phyloP scores from a whole-genome alignment of 1,140 invertebrate species.

The Bombus ignitus region DNA sequence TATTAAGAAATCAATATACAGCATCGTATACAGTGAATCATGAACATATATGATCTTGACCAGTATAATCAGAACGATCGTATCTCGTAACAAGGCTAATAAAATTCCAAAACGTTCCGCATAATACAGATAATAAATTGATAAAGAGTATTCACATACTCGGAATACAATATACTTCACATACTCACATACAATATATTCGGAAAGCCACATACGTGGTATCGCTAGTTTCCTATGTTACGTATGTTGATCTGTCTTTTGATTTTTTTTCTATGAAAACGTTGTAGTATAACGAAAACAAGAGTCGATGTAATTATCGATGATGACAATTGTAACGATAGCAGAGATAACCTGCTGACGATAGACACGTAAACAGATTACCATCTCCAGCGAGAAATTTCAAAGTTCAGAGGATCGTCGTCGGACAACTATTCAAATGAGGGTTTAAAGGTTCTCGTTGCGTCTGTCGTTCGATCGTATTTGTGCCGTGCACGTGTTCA shows the following conservation, averaged over 20 bases:
- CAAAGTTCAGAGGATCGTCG: slow-evolving; percentile 38
- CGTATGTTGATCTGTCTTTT: not conserved
- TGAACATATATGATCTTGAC: no score
- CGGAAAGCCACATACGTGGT: no score
- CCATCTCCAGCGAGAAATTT: not conserved
- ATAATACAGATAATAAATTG: no score
- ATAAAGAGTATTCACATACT: no score
- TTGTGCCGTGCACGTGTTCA: not conserved
- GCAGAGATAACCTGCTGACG: not conserved
- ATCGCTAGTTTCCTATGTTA: no score
- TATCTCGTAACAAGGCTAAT: no score
- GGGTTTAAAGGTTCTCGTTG: slow-evolving; percentile 30
- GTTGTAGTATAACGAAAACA: not conserved
- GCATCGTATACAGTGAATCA: no score
- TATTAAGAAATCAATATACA: no score
- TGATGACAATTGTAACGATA: slow-evolving; percentile 9
- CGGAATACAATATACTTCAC: no score
- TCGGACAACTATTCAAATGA: slow-evolving; percentile 50
- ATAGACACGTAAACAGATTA: not conserved
- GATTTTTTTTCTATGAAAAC: not conserved
- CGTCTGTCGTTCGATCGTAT: not conserved
- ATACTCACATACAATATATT: no score
- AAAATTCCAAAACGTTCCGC: no score
- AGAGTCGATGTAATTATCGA: not conserved
- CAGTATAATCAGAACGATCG: no score